Evolutionary conservation across 2,888 invertebrate species (phyloP).

Genomic region (Lithophane ornitopus): DNA sequence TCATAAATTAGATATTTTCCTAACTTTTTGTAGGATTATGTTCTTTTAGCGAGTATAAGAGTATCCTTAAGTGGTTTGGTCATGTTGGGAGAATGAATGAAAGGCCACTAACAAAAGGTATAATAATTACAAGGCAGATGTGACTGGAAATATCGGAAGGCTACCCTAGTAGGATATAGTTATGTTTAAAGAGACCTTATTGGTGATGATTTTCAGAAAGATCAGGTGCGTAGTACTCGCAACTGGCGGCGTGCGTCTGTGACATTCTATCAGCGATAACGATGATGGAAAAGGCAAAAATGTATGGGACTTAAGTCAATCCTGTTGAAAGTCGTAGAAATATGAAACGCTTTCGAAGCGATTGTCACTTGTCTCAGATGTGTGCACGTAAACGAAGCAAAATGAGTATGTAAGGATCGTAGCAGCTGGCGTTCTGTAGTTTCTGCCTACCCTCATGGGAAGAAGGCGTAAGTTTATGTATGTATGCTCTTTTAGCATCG

Average conservation of each 20-base stretch:
- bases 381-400: too few species aligned
- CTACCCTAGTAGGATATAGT: background rate
- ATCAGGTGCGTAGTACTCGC: background rate
- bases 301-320: too few species aligned
- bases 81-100: too few species aligned
- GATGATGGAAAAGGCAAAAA: too few species aligned
- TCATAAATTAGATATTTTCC: constrained; percentile 25
- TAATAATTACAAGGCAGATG: background rate
- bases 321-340: too few species aligned
- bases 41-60: background rate
- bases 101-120: too few species aligned
- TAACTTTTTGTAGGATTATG: background rate
- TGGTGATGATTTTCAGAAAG: background rate
- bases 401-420: too few species aligned
- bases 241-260: background rate
- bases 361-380: too few species aligned
- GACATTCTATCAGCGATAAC: too few species aligned
- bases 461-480: too few species aligned
- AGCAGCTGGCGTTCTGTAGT: background rate
- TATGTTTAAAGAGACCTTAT: background rate
- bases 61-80: background rate
- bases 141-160: background rate
- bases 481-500: background rate
- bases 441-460: too few species aligned
- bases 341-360: too few species aligned